phyloP scores from a whole-genome alignment of 1,140 invertebrate species.

The Drosophila subpulchrella region DNA sequence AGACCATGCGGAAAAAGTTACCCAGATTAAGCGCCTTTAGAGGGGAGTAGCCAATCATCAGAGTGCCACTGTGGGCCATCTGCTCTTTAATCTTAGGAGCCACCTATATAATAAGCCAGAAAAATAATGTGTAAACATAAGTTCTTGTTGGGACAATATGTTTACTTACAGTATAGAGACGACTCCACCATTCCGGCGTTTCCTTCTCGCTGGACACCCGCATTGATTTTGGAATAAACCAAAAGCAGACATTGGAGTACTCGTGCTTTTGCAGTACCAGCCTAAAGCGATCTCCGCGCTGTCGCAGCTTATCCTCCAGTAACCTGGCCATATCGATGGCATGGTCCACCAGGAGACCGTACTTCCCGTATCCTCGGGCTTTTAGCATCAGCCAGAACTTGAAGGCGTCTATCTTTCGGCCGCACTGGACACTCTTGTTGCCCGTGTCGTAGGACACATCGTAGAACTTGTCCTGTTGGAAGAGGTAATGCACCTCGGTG shows the following conservation, averaged over 20 bases:
- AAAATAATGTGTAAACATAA: not conserved
- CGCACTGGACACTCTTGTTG: conserved; percentile 97
- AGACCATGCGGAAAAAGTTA: conserved; percentile 96
- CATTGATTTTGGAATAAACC: conserved; percentile 94
- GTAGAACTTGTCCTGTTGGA: conserved; percentile 97
- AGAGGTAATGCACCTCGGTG: conserved; percentile 93
- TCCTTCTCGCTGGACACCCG: conserved; percentile 85
- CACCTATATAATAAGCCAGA: conserved; percentile 86
- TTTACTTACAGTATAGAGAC: conserved; percentile 86
- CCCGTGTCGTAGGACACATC: conserved; percentile 95
- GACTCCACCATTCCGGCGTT: conserved; percentile 88
- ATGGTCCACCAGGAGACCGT: conserved; percentile 87
- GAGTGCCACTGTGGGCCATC: conserved; percentile 90
- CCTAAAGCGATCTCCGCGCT: conserved; percentile 86
- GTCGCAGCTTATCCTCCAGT: conserved; percentile 86
- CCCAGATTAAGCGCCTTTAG: conserved; percentile 87
- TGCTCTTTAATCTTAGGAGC: conserved; percentile 93
- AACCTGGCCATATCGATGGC: conserved; percentile 86
- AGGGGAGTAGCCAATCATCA: conserved; percentile 96
- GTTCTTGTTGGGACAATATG: not conserved
- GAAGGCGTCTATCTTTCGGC: conserved; percentile 95
- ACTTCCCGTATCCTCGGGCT: conserved; percentile 88
- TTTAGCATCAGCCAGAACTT: conserved; percentile 98
- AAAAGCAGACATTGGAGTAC: conserved; percentile 95
- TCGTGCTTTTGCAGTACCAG: conserved; percentile 87